Evolutionary conservation across 2,888 invertebrate species (phyloP).

Genomic region (Steinernema hermaphroditum): DNA sequence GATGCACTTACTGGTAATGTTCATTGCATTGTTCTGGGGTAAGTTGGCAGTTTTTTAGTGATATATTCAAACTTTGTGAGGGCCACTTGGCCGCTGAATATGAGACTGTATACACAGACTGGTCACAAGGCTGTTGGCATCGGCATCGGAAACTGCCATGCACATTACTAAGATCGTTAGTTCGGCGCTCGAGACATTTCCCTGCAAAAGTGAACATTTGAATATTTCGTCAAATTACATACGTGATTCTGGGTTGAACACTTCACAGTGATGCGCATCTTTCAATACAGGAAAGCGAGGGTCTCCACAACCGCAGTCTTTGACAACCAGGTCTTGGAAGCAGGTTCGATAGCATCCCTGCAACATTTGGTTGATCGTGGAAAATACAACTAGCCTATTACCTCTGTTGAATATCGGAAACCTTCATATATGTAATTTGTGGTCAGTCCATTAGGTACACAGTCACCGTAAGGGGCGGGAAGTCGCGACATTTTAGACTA

Average conservation of each 20-base stretch:
- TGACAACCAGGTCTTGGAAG: slow-evolving; percentile 60
- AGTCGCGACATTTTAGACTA: slow-evolving; percentile 59
- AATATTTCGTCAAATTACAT: not conserved
- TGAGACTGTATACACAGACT: slow-evolving; percentile 58
- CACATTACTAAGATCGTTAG: slow-evolving; percentile 52
- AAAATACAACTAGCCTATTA: slow-evolving; percentile 31
- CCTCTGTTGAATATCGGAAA: slow-evolving; percentile 61
- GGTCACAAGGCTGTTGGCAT: slow-evolving; percentile 64
- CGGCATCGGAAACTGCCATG: slow-evolving; percentile 36
- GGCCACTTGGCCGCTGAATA: slow-evolving; percentile 65
- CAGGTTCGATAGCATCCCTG: slow-evolving; percentile 64
- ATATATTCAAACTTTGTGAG: slow-evolving; percentile 56
- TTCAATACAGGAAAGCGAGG: slow-evolving; percentile 61
- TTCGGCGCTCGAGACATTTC: slow-evolving; percentile 59
- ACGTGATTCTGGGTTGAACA: slow-evolving; percentile 57
- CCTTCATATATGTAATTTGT: slow-evolving; percentile 59
- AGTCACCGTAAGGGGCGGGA: slow-evolving; percentile 63
- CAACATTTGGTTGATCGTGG: not conserved
- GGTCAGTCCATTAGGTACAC: slow-evolving; percentile 51
- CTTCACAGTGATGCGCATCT: slow-evolving; percentile 54
- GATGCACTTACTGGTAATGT: slow-evolving; percentile 53
- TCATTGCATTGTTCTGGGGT: slow-evolving; percentile 57
- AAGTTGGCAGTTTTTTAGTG: slow-evolving; percentile 53
- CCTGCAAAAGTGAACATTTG: slow-evolving; percentile 40
- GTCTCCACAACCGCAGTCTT: slow-evolving; percentile 62